Base-by-base conservation (phyloP, 2,797 vertebrate species). In the Periparus ater region DNA sequence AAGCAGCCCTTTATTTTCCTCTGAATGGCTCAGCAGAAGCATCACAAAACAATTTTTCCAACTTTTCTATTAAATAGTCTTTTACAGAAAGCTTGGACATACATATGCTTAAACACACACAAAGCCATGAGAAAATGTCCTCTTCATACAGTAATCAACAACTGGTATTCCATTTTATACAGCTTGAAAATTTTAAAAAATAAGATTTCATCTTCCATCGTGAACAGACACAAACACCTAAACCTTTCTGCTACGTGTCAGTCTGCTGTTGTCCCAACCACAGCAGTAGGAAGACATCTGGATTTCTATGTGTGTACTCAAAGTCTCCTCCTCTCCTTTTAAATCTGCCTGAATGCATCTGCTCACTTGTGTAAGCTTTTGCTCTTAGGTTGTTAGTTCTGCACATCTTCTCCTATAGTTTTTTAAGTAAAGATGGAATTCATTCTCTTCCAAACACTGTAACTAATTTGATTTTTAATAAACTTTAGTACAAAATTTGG, bases 1-100 rank as follows among this genome's bases (percentile, higher is more conserved):
- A 81, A 48, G 60, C 87, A 91, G 93, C 79, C 82, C 85, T 91
- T 95, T 80, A 47, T 78, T 51, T 66, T 92, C 53, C 30, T 76
- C 84, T 21, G 55, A 89, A 84, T 67, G 95, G 91, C 92, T 92
- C 92, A 95, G 87, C 73, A 81, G 62, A 91, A 92, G 92, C 89
- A 89, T 81, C 74, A 78, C 51, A 60, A 74, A 93, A 68, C 14
- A 20, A 61, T 54, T 83, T 84, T 57, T 85, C 70, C 58, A 58
- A 95, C 34, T 84, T 42, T 20, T 78, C 44, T 50, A 58, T 58
- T 75, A 88, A 63, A 57, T 36, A 7, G 26, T 66, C 75, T 88
- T 91, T 60, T 71, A 88, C 8, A 17, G 51, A 73, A 83, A 54
- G 23, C 40, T 55, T 80, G 42, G 47, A 58, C 15, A 8, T 61